Base-by-base conservation (phyloP, 2,113 vertebrate species). In the Dryoscopus gambensis region DNA sequence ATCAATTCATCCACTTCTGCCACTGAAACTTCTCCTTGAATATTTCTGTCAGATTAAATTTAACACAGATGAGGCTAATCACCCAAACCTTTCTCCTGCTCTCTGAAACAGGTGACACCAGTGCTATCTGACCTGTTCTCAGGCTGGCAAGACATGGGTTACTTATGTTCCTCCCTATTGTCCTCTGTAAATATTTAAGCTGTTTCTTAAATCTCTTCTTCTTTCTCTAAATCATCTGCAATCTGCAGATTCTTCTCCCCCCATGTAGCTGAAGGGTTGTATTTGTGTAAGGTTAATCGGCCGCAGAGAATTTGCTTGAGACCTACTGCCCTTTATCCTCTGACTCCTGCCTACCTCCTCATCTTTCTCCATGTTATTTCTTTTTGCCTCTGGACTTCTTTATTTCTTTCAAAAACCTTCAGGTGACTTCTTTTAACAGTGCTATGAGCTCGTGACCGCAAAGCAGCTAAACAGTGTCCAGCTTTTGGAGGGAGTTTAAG, bases 361-460 rank as follows among this genome's bases (percentile, higher is more conserved):
- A n/a, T 57, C 35, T 50, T 63, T 68, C 17, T 46, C 55, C 15
- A 39, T 16, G 10, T 57, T 16, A 8, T 40, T 83, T 33, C 24
- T 82, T 69, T 67, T 67, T 25, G 16, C 14, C 30, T 59, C 69
- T 9, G 4, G 14, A 5, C 13, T 62, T 13, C 40, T 83, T 46
- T 55, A 59, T 33, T 87, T 62, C 23, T 81, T 63, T 40, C 42
- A 44, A 22, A 74, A 71, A 35, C 42, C 27, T 59, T 49, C 47
- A 40, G 42, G 25, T 22, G 20, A 39, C 24, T 77, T 84, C 35
- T 68, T 65, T 70, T 22, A 84, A n/a, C 5, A 6, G 27, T 57
- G 12, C 18, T 28, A 4, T 30, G 59, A 77, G 25, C 25, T 68
- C 0, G 0, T 55, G 59, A 46, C 9, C n/a, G 81, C 30, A 59